Conservation (phyloP, 35 echinoderm and acorn worm species). For the Apostichopus parvimensis region DNA sequence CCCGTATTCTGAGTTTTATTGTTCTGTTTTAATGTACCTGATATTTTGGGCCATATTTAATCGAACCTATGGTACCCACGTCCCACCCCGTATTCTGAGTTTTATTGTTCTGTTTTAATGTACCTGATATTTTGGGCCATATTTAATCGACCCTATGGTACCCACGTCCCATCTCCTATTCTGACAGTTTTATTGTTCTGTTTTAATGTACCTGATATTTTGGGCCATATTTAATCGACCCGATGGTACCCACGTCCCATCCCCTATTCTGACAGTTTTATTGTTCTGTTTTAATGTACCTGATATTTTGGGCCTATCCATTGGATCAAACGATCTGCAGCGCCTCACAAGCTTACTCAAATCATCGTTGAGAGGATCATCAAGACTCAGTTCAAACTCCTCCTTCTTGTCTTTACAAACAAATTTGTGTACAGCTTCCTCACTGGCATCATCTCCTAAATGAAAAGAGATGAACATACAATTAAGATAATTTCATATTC, state of each 20-base stretch:
- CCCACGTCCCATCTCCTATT: too few relatives aligned
- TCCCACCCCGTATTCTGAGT: too few relatives aligned
- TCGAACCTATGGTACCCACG: too few relatives aligned
- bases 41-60: not conserved
- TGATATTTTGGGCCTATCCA: not conserved
- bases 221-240: not conserved
- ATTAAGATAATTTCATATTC: too few relatives aligned
- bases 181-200: too few relatives aligned
- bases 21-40: not conserved
- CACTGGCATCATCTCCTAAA: not conserved
- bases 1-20: too few relatives aligned
- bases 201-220: not conserved
- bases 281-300: not conserved
- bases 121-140: not conserved
- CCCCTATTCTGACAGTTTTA: too few relatives aligned
- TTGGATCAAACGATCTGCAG: not conserved
- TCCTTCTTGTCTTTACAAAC: not conserved
- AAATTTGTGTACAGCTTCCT: not conserved
- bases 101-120: too few relatives aligned
- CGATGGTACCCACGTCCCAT: too few relatives aligned
- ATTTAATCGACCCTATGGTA: too few relatives aligned
- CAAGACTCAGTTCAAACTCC: not conserved
- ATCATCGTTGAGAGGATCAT: not conserved
- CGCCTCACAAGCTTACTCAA: not conserved
- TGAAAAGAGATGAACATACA: not conserved